Conservation (phyloP, 2,113 vertebrate genomes). For the Lota lota region DNA sequence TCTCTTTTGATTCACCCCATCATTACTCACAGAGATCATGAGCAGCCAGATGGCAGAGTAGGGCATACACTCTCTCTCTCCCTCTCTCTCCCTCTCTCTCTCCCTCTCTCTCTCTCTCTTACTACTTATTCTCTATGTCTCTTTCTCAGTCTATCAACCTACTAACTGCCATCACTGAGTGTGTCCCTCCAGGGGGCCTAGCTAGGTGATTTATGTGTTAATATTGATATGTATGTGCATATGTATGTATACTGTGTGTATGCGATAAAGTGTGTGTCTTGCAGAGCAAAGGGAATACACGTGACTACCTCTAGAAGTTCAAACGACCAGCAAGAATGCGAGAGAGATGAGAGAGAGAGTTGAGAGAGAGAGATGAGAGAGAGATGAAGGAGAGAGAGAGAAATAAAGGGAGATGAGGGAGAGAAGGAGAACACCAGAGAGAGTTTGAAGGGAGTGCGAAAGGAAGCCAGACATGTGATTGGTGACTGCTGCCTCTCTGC, state of each 20-base stretch:
- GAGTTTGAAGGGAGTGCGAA: too few species aligned
- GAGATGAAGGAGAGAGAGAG: background rate
- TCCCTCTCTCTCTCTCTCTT: constrained; percentile 1
- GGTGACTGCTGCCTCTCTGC: background rate
- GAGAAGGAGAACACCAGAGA: background rate
- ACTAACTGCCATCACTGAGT: constrained; percentile 45
- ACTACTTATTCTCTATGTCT: background rate
- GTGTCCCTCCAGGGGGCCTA: constrained; percentile 24
- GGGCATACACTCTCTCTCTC: constrained; percentile 28
- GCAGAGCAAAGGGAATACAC: constrained; percentile 5
- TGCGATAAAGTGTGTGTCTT: background rate
- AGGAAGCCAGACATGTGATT: background rate
- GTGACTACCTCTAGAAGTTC: background rate
- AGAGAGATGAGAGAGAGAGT: too few species aligned
- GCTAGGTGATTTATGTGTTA: background rate
- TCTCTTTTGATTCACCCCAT: background rate
- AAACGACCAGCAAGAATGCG: background rate
- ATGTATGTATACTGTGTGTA: constrained; percentile 4
- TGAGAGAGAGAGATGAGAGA: background rate
- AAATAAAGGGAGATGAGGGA: background rate
- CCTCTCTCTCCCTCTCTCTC: constrained; percentile 33
- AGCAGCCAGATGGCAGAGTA: constrained; percentile 25
- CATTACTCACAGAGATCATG: constrained; percentile 1
- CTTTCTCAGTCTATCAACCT: constrained; percentile 37
- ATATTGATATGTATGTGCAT: background rate